Evolutionary conservation across 2,797 vertebrate species (phyloP), one percentile per base, ranked within the genome.

Genomic region (Coregonus sp.): DNA sequence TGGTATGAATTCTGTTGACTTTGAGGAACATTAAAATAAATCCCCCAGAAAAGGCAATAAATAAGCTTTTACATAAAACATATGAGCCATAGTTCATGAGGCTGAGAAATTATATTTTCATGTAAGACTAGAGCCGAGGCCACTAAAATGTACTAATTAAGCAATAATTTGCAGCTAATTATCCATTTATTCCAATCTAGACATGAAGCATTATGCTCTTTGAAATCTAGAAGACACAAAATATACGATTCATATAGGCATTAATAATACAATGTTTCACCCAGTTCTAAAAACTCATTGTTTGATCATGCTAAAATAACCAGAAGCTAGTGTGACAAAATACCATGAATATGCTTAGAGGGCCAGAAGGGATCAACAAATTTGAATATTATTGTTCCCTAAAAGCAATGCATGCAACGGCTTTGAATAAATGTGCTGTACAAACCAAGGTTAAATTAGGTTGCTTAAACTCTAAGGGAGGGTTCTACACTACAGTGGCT

Each of bases 271-370:
- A 85, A 31, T 84, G 74, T 81, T 89, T 85, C 87, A 86, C 75
- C 78, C 51, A 77, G 80, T 78, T 85, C 86, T 84, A 88, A 89
- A 90, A 76, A 73, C 56, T 87, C 76, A 88, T 89, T 83, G 83
- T 89, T 90, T 89, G 86, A 91, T 84, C 85, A 86, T 79, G 83
- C 86, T 78, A 86, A 78, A 79, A 85, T 89, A 86, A 88, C 90
- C 86, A 84, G 80, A 81, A 86, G 88, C 84, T 84, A 86, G 89
- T 87, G 86, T 83, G 86, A 87, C 83, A 86, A 89, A 47, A 92
- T 85, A 83, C 82, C 87, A 91, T 89, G 90, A 88, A 90, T 89
- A 90, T 90, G 87, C 87, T 90, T 89, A 92, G 89, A 89, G 85
- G 82, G 84, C 88, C 83, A 85, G 89, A 86, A 87, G 80, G 86